phyloP scores from a whole-genome alignment of 2,888 invertebrate species.

The Pristionchus entomophagus region DNA sequence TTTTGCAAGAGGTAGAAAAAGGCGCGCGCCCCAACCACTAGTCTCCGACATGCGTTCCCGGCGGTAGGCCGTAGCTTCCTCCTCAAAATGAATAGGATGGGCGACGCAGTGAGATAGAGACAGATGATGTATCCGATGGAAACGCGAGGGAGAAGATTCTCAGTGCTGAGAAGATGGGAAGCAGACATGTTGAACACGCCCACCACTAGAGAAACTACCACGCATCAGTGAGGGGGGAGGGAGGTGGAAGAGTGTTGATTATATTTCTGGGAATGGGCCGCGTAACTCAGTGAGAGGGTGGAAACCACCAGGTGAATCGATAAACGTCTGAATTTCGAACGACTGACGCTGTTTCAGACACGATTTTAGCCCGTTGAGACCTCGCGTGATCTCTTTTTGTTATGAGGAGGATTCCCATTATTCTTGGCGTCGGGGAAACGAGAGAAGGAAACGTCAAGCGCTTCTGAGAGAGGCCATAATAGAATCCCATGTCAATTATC shows the following conservation, averaged over 20 bases:
- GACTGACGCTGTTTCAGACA: background rate
- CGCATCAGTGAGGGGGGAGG: too few species aligned
- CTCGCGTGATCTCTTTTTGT: too few species aligned
- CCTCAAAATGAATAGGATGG: background rate
- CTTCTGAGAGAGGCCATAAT: background rate
- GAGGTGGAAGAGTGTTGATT: constrained; percentile 8
- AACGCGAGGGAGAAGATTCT: background rate
- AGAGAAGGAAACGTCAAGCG: too few species aligned
- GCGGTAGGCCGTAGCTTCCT: too few species aligned
- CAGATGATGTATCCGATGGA: background rate
- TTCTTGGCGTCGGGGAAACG: too few species aligned
- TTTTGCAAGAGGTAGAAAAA: too few species aligned
- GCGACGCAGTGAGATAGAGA: background rate
- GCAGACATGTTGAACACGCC: background rate
- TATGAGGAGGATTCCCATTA: too few species aligned
- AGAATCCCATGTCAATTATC: background rate
- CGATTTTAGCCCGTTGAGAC: background rate
- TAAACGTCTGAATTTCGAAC: background rate
- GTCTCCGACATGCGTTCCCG: too few species aligned
- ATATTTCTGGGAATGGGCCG: background rate
- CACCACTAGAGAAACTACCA: too few species aligned
- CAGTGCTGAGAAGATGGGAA: background rate
- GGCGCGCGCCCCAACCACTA: too few species aligned
- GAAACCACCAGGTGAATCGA: background rate
- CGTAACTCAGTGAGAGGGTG: background rate